Base-by-base conservation (phyloP, 2,797 vertebrate genomes). In the Rhinatrema bivittatum region DNA sequence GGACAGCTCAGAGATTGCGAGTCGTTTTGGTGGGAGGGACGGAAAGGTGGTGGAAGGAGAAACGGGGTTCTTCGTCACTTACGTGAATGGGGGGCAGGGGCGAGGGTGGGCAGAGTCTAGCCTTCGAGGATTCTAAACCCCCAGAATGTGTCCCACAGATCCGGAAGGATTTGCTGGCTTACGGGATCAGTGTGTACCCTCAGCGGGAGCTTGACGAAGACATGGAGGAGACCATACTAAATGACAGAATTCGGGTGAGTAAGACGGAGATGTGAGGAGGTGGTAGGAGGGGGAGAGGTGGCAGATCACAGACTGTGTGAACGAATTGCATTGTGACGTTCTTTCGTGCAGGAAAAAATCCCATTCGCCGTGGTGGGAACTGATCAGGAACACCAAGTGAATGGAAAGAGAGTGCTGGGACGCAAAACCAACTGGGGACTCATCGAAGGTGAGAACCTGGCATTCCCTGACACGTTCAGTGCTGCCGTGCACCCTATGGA, bases 341-440 rank as follows among this genome's bases (percentile, higher is more conserved):
- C n/a, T n/a, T 1, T 24, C 0, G 4, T 12, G 2, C 65, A 97
- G 94, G 90, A 94, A 42, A 91, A 72, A 47, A 95, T 98, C 57
- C 94, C 94, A 2, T 98, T 95, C 1, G 94, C 94, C 0, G 94
- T 98, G 40, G 93, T 98, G 3, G 94, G 94, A 29, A 93, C 94
- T 0, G 93, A 97, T 69, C 85, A 81, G 57, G 93, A 97, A 52
- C 91, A 98, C 59, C 75, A 94, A 46, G 89, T 95, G 55, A 93
- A 98, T 0, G 94, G 94, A 42, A 92, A 85, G 68, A 86, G 85
- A 34, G 87, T 98, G 46, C 73, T 98, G 60, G 94, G 92, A 36
- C 85, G 94, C 27, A 96, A 95, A 73, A 98, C 94, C 28, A 96
- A 94, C 64, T 97, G 94, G 94, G 94, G 94, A 28, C 81, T 97